phyloP scores from a whole-genome alignment of 2,113 vertebrate species.

The Hippotragus niger region DNA sequence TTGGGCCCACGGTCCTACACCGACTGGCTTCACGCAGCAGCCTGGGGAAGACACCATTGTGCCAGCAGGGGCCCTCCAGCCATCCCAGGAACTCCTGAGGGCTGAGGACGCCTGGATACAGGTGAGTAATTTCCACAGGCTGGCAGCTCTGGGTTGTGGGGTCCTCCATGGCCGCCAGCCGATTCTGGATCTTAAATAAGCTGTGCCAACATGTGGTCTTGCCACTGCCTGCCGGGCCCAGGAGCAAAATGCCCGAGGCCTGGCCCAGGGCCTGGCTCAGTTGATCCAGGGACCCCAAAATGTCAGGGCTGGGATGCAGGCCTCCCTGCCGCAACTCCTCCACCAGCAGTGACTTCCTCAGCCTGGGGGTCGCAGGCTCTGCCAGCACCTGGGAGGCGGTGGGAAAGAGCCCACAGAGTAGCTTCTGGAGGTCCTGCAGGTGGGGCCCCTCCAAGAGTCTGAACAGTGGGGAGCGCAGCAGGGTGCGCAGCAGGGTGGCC shows the following conservation, averaged over 20 bases:
- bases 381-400: constrained; percentile 49
- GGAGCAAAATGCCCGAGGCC: constrained; percentile 80
- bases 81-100: constrained; percentile 84
- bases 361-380: constrained; percentile 44
- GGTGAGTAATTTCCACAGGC: constrained; percentile 76
- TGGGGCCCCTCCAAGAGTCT: constrained; percentile 47
- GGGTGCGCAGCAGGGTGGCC: constrained; percentile 79
- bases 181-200: constrained; percentile 82
- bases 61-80: constrained; percentile 74
- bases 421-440: constrained; percentile 65
- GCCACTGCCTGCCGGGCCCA: constrained; percentile 88
- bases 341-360: constrained; percentile 70
- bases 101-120: constrained; percentile 86
- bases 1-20: not conserved
- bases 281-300: constrained; percentile 72
- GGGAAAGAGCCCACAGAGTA: constrained; percentile 84
- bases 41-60: constrained; percentile 75
- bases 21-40: constrained; percentile 29
- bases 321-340: constrained; percentile 77
- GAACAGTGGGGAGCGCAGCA: constrained; percentile 76
- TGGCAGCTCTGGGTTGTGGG: constrained; percentile 42
- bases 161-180: constrained; percentile 66
- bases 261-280: constrained; percentile 82
- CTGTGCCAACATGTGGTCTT: constrained; percentile 85
- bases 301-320: constrained; percentile 69